Base-by-base conservation (phyloP, 2,888 invertebrate species). In the Reticulitermes lucifugus region DNA sequence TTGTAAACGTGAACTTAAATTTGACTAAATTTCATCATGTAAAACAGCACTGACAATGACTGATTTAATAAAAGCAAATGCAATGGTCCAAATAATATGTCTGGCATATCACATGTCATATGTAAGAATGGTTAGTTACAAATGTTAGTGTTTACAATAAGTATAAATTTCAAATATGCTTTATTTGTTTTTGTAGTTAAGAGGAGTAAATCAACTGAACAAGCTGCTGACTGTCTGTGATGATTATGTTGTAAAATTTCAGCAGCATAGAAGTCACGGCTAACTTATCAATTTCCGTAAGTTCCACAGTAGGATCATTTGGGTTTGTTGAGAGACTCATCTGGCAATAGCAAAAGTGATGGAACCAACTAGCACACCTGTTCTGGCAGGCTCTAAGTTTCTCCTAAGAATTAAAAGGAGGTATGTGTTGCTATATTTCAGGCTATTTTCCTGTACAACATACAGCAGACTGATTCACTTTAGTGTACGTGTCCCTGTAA, bases 1-100 rank as follows among this genome's bases (percentile, higher is more conserved):
- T 89, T 96, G 96, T 90, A 95, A 96, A 88, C 92, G 94, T 86
- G 93, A 94, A 86, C 94, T 94, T 87, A 91, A 92, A 83, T 93
- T 93, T 88, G 92, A 92, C 89, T 93, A 90, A 92, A 88, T 73
- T 59, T 46, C 77, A 77, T n/a, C 14, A n/a, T 65, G 65, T 65
- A 77, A 10, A 43, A 29, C 25, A 83, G 51, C 55, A 51, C 29
- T 73, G n/a, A 65, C 25, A 55, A 65, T 65, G 82, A 82, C 70
- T 82, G 70, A 82, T 65, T 41, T 73, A 73, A 9, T 6, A 73
- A 73, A 70, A n/a, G n/a, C n/a, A 41, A 35, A 73, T 73, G 41
- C 14, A 35, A 77, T 46, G 77, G 77, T 77, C 77, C 77, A 77
- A 77, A 77, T 77, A 77, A 73, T 46, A 77, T 43, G 41, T 46